Conservation (phyloP, 2,113 vertebrate genomes). For the Choloepus hoffmanni region DNA sequence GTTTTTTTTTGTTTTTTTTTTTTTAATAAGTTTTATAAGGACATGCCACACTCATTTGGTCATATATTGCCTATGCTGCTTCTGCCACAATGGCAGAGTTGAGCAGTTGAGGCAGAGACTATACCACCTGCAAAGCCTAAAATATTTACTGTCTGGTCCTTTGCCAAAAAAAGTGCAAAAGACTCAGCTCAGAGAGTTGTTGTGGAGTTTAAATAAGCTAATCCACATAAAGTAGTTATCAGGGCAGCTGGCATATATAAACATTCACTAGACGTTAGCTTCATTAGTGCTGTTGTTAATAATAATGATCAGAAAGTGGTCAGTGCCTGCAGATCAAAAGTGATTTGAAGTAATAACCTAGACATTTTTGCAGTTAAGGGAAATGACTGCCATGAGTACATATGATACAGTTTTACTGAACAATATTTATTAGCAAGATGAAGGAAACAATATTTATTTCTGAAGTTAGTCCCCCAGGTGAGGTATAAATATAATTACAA, state of each 20-base stretch:
- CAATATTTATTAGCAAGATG: slow-evolving; percentile 69
- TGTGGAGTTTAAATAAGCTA: neutral
- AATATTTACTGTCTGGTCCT: neutral
- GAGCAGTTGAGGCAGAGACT: neutral
- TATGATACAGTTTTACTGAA: slow-evolving; percentile 62
- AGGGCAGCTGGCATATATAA: neutral
- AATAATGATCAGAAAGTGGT: neutral
- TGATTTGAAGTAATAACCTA: neutral
- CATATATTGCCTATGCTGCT: neutral
- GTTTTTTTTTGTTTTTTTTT: neutral
- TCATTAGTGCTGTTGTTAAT: neutral
- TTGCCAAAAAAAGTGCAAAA: neutral
- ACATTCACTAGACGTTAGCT: neutral
- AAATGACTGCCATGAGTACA: slow-evolving; percentile 47
- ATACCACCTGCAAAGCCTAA: neutral
- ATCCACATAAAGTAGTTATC: neutral
- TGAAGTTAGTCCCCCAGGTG: slow-evolving; percentile 73
- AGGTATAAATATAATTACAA: slow-evolving; percentile 81
- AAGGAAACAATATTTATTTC: slow-evolving; percentile 84
- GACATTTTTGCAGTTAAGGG: neutral
- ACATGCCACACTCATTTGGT: neutral
- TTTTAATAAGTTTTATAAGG: neutral
- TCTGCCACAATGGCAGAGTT: neutral
- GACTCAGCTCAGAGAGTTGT: neutral
- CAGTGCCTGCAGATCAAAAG: neutral